Conservation (phyloP, 1,140 invertebrate species). For the Papilio helenus region DNA sequence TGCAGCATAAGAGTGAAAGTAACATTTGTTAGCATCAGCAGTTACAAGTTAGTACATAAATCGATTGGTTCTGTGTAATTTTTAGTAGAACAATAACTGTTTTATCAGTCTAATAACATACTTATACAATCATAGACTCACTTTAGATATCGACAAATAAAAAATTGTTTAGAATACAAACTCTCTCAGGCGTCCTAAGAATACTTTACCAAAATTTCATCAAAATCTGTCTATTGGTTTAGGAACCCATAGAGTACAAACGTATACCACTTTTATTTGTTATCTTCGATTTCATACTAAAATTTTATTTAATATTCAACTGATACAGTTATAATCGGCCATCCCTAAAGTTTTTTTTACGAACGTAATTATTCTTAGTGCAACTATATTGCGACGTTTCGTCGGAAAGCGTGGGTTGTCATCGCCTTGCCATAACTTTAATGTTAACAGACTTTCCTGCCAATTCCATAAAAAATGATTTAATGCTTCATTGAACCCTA, state of each 20-base stretch:
- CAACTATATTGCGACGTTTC: conserved; percentile 9
- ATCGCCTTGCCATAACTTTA: neutral
- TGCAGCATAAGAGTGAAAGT: neutral
- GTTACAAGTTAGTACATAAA: neutral
- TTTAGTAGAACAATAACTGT: no score
- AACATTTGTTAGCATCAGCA: neutral
- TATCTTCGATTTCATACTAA: neutral
- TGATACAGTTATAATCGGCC: neutral
- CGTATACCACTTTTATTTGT: neutral
- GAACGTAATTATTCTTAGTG: neutral
- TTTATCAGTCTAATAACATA: no score
- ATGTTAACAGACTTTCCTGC: conserved; percentile 6
- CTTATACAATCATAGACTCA: no score
- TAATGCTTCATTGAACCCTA: conserved; percentile 20
- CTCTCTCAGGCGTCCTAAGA: no score
- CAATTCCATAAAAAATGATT: conserved; percentile 20
- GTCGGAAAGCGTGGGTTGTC: conserved; percentile 11
- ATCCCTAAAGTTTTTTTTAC: neutral
- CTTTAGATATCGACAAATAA: no score
- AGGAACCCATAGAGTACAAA: no score
- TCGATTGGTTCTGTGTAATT: neutral
- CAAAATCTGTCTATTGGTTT: no score
- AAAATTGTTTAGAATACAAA: no score
- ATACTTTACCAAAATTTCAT: no score
- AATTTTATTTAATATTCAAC: neutral